phyloP scores from a whole-genome alignment of 2,113 vertebrate genomes.

The Colaptes auratus region DNA sequence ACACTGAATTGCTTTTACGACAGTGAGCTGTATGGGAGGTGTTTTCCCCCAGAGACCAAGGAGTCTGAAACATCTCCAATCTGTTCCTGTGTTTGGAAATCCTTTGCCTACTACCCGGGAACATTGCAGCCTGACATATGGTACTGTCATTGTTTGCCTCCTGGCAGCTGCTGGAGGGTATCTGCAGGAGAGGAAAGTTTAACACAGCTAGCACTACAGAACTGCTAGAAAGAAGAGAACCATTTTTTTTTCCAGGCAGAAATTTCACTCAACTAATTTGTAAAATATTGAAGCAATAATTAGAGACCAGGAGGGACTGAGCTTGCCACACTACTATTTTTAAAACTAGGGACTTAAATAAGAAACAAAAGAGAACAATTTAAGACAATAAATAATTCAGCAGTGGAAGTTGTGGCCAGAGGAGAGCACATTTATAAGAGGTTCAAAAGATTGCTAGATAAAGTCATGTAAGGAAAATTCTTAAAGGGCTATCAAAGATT shows the following conservation, averaged over 20 bases:
- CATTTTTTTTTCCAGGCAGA: not conserved
- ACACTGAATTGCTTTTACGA: not conserved
- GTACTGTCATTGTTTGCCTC: constrained; percentile 22
- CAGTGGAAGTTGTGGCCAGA: not conserved
- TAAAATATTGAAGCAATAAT: constrained; percentile 16
- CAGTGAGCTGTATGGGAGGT: not conserved
- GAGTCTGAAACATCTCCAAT: constrained; percentile 22
- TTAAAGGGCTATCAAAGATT: not conserved
- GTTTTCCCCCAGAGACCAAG: not conserved
- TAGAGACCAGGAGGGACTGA: not conserved
- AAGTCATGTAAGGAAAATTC: not conserved
- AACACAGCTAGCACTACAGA: not conserved
- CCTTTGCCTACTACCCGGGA: constrained; percentile 22
- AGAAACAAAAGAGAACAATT: not conserved
- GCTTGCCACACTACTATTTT: not conserved
- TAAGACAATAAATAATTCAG: constrained; percentile 26
- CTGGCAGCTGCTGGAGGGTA: not conserved
- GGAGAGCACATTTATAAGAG: not conserved
- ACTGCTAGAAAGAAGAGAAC: not conserved
- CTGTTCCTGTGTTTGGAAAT: constrained; percentile 38
- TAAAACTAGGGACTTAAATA: not conserved
- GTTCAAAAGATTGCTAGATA: not conserved
- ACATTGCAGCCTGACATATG: constrained; percentile 22
- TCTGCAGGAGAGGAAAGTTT: not conserved
- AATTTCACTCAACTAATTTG: not conserved